Base-by-base conservation (phyloP, 2,888 invertebrate species). In the Ophioninae sp. region DNA sequence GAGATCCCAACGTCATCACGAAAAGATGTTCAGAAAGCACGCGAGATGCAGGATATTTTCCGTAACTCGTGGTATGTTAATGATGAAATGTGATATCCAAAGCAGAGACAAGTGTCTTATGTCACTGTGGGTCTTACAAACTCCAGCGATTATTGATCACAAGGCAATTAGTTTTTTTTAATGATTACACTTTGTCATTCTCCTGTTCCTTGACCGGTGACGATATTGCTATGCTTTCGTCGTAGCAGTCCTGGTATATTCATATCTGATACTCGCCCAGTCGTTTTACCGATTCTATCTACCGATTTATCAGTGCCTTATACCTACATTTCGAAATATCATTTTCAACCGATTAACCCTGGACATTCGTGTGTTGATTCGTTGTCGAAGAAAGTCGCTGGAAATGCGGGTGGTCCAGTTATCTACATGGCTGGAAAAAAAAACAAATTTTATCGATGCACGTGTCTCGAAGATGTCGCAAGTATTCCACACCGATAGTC, bases 331-430 rank as follows among this genome's bases (percentile, higher is more conserved):
- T 58, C 56, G 20, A 58, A 23, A n/a, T 51, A 44, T 39, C 64
- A 41, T 68, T 61, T 64, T 17, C 20, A 41, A n/a, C 30, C 64
- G 63, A 74, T 80, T 22, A 73, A 63, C 63, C 63, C 51, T 73
- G 64, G 77, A 69, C 68, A 13, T 80, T 44, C 73, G 77, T 74
- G 78, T 74, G 76, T n/a, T 68, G 73, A 59, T 58, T 68, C 30
- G 64, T 73, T 41, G 67, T 73, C 41, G 58, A 77, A 80, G 77
- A 69, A 80, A 80, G 77, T 80, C 22, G 63, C 77, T 61, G 59
- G 73, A 77, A 73, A 68, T 79, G 79, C 82, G 58, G 64, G 79
- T 44, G 80, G 69, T 80, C 80, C 73, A 73, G 80, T 80, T 83
- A 77, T 61, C 58, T 61, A 69, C 72, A 64, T 73, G 72, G 68